Evolutionary conservation across 1,140 invertebrate genomes (phyloP).

Genomic region (Drosophila subobscura): DNA sequence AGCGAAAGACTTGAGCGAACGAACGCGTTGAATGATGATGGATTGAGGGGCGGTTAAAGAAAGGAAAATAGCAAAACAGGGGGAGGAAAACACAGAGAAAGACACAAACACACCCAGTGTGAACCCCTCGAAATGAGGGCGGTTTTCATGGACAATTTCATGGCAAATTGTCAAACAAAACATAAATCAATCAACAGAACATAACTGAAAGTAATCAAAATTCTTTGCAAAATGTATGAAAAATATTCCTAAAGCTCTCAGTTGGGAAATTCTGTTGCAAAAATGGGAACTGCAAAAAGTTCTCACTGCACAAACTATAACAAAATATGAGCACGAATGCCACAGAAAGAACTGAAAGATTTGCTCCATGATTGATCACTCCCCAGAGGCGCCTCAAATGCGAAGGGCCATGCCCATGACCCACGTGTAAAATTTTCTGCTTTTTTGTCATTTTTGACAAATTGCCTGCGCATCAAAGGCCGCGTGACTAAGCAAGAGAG

Average conservation of each 20-base stretch:
- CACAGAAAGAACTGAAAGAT: conserved; percentile 25
- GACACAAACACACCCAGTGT: conserved; percentile 6
- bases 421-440: conserved; percentile 50
- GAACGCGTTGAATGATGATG: conserved; percentile 70
- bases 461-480: conserved; percentile 59
- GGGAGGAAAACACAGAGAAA: conserved; percentile 9
- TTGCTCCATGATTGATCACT: conserved; percentile 74
- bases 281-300: conserved; percentile 11
- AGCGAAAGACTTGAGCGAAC: conserved; percentile 78
- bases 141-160: conserved; percentile 34
- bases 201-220: neutral
- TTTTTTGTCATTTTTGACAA: conserved; percentile 65
- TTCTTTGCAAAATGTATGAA: neutral
- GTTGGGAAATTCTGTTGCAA: conserved; percentile 3
- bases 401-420: conserved; percentile 26
- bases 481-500: conserved; percentile 72
- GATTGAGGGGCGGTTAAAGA: conserved; percentile 38
- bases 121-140: conserved; percentile 32
- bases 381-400: conserved; percentile 55
- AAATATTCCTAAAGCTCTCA: conserved; percentile 1
- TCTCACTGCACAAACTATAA: conserved; percentile 62
- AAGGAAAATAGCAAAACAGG: conserved; percentile 13
- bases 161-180: conserved; percentile 38
- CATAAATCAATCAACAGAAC: conserved; percentile 33
- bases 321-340: conserved; percentile 55